A percentile compares a stretch with the other conserved stretches of the same genome.
Conservation (phyloP, 2,888 invertebrate genomes). For the Acrobasis consociella region DNA sequence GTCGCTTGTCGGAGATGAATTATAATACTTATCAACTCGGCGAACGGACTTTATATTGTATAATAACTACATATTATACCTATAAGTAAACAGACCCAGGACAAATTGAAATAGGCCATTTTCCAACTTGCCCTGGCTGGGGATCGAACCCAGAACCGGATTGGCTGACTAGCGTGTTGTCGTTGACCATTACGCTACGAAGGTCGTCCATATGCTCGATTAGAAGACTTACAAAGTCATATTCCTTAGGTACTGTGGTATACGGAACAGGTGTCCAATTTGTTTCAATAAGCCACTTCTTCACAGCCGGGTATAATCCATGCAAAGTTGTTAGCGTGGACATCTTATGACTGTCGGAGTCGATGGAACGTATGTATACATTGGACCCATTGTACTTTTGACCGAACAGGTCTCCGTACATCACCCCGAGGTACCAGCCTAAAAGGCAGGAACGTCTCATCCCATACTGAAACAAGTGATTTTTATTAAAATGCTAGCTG, state of each 20-base stretch:
- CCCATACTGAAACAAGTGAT: constrained; percentile 31
- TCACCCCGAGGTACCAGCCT: constrained; percentile 43
- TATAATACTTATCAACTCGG: no score
- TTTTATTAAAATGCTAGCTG: no score
- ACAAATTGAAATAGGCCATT: no score
- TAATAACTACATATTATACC: no score
- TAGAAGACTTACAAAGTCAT: constrained; percentile 49
- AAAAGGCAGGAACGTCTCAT: constrained; percentile 40
- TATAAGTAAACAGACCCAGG: no score
- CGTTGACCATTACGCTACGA: no score
- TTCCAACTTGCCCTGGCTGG: no score
- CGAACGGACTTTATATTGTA: no score
- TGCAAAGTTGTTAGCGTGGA: constrained; percentile 50
- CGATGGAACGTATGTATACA: constrained; percentile 56
- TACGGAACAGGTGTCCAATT: constrained; percentile 54
- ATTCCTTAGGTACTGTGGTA: constrained; percentile 45
- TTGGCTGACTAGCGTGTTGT: no score
- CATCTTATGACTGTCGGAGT: constrained; percentile 56
- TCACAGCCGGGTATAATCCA: constrained; percentile 41
- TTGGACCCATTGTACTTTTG: constrained; percentile 49
- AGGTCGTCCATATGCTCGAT: no score
- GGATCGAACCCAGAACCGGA: no score
- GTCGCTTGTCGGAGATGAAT: no score
- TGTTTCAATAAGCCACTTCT: constrained; percentile 43
- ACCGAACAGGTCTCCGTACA: constrained; percentile 45